Base-by-base conservation (phyloP, 2,797 vertebrate genomes). In the Macrochelys suwanniensis region DNA sequence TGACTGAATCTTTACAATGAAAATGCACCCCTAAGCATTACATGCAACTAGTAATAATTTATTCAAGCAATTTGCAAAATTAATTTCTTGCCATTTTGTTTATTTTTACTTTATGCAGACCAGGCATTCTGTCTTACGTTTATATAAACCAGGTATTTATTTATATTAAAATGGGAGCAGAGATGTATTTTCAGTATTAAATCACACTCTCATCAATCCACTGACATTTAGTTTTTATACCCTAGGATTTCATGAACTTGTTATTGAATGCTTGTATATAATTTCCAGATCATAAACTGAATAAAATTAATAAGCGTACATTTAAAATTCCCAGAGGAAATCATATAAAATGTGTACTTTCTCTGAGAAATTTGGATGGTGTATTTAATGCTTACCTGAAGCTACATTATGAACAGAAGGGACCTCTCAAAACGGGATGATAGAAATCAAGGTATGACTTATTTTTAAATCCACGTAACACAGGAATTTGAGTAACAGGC, bases 231-330 rank as follows among this genome's bases (percentile, higher is more conserved):
- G 2, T 0, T 42, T 53, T 68, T 89, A 83, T 82, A 51, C 78
- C 37, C 53, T 31, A 15, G 25, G 86, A 89, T 87, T 89, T 81
- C 82, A 83, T 84, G 26, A 88, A 94, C 50, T 59, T 93, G 42
- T 33, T 86, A 92, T 59, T 54, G 23, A 56, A 51, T 51, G 23
- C 42, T 84, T 71, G 23, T 49, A 80, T 33, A 10, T 80, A 89
- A 37, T 81, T 89, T 92, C 80, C 84, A 25, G 51, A 82, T 42
- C 88, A 83, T 77, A 87, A 84, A 45, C 53, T 82, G 80, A 85
- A 71, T 82, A 87, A 82, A 94, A 74, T 45, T 13, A 89, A 49
- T 82, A 84, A 95, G 89, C 65, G n/a, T 7, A 88, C 45, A 83
- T 49, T 45, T 74, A 84, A 79, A 92, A 87, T 56, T 86, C 51